These are phyloP conservation scores for Pitangus sulphuratus DNA, from an alignment of 2,797 vertebrate genomes.

Conservation along the genomic window DNA sequence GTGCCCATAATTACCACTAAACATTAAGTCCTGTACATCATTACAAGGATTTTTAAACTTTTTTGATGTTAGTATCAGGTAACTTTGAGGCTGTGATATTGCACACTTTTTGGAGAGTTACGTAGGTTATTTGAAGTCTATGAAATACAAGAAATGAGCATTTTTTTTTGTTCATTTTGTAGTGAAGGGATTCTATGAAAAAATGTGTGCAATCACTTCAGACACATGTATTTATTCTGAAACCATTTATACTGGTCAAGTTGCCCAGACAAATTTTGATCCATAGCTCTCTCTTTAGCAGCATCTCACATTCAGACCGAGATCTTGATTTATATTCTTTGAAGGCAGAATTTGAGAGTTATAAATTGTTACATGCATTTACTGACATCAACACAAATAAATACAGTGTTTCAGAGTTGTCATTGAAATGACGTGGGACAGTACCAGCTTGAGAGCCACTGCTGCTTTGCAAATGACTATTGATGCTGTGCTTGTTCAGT, in stretches of 20 bases:
- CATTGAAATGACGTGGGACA: background rate
- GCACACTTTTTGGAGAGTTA: background rate
- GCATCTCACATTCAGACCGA: background rate
- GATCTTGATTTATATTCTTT: background rate
- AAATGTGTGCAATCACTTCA: background rate
- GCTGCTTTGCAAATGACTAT: background rate
- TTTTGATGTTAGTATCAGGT: background rate
- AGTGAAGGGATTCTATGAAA: background rate
- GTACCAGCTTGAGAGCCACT: background rate
- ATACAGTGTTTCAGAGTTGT: background rate
- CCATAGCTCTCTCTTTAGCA: background rate
- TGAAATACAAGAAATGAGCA: background rate
- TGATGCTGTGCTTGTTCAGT: background rate
- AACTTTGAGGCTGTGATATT: background rate
- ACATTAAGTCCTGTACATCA: background rate
- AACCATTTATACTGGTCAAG: background rate
- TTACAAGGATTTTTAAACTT: background rate
- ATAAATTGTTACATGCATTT: background rate
- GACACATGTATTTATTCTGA: background rate
- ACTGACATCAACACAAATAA: background rate
- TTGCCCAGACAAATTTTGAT: background rate
- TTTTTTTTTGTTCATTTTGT: background rate
- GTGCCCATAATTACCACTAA: background rate
- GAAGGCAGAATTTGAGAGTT: background rate
- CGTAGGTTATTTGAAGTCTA: background rate